A percentile compares a stretch with the other conserved stretches of the same genome.
phyloP scores from a whole-genome alignment of 2,888 invertebrate species.

The Gandaritis pyraliata region DNA sequence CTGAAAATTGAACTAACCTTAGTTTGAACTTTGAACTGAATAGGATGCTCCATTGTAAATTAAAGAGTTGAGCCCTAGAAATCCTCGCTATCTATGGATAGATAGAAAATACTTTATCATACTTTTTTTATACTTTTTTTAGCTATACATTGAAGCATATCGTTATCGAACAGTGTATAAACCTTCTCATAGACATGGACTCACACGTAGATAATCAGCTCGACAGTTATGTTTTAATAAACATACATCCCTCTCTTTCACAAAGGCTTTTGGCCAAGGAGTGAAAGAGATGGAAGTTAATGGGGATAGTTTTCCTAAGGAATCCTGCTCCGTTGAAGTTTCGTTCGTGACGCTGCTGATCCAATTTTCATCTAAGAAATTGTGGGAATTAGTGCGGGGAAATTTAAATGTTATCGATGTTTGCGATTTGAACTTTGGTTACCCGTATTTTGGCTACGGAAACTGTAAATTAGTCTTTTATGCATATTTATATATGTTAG shows the following conservation, averaged over 20 bases:
- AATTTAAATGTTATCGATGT: constrained; percentile 16
- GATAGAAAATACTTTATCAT: too few relatives aligned
- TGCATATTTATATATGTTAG: too few relatives aligned
- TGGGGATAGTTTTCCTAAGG: constrained; percentile 52
- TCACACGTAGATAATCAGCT: constrained; percentile 76
- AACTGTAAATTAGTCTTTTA: too few relatives aligned
- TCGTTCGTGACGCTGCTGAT: constrained; percentile 71
- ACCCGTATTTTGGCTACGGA: too few relatives aligned
- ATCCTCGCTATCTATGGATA: too few relatives aligned
- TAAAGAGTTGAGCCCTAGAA: too few relatives aligned
- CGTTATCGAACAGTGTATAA: too few relatives aligned
- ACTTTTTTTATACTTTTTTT: too few relatives aligned
- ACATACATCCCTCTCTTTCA: constrained; percentile 56
- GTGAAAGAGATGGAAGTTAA: constrained; percentile 39
- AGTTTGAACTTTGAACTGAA: too few relatives aligned
- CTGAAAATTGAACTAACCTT: too few relatives aligned
- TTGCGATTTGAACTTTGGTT: background rate
- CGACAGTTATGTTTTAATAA: constrained; percentile 69
- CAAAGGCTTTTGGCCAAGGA: constrained; percentile 15
- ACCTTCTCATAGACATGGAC: constrained; percentile 58
- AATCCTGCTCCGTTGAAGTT: constrained; percentile 51
- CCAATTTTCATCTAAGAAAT: constrained; percentile 65
- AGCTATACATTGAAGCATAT: too few relatives aligned
- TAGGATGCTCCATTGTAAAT: too few relatives aligned
- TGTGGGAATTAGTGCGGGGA: constrained; percentile 51